Evolutionary conservation across 2,113 vertebrate species (phyloP).

Genomic region (Eclectus roratus): DNA sequence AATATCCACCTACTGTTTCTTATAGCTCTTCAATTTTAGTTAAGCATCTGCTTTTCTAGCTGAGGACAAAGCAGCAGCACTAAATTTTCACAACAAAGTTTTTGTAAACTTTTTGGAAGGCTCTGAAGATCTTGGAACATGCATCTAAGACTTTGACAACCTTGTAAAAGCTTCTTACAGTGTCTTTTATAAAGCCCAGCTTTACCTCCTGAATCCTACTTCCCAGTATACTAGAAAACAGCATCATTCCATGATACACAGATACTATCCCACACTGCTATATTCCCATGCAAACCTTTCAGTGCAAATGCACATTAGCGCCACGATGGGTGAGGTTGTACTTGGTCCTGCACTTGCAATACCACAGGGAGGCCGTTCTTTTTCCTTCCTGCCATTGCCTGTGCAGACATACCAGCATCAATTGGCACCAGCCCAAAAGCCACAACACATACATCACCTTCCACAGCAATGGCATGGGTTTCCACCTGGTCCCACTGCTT

Average conservation of each 20-base stretch:
- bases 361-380: neutral
- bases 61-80: neutral
- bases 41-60: neutral
- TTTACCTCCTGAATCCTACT: neutral
- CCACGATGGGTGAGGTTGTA: neutral
- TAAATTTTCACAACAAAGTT: neutral
- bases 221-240: neutral
- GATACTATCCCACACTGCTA: neutral
- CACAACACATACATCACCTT: too few relatives aligned
- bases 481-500: neutral
- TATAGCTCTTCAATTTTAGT: neutral
- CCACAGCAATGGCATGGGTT: neutral
- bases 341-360: neutral
- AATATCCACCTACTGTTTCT: neutral
- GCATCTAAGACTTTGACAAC: neutral
- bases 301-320: neutral
- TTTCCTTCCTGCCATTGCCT: neutral
- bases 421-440: neutral
- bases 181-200: neutral
- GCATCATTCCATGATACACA: rapidly evolving
- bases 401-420: rapidly evolving
- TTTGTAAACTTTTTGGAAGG: neutral
- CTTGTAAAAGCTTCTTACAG: neutral
- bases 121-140: neutral
- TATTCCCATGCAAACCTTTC: neutral